Conservation (phyloP, 2,113 vertebrate species). For the Triplophysa siluroides region DNA sequence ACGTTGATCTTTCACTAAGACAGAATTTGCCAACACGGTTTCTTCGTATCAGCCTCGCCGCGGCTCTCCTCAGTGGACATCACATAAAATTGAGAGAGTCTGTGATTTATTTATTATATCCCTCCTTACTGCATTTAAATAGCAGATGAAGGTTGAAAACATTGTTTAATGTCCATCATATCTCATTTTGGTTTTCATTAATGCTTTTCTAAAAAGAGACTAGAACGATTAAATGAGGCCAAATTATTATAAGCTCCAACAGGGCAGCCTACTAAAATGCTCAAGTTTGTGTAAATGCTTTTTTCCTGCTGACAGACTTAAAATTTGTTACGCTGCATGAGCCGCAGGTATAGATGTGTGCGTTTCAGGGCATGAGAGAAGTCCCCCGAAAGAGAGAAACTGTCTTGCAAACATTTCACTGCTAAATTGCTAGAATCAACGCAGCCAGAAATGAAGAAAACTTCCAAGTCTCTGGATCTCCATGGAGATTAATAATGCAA, state of each 20-base stretch:
- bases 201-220: constrained; percentile 8
- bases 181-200: constrained; percentile 21
- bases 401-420: constrained; percentile 38
- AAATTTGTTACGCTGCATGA: background rate
- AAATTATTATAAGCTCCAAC: background rate
- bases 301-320: constrained; percentile 9
- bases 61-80: background rate
- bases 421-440: constrained; percentile 51
- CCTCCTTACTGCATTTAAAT: constrained; percentile 7
- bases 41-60: background rate
- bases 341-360: constrained; percentile 25
- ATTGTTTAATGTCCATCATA: constrained; percentile 41
- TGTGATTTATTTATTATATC: constrained; percentile 35
- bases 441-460: constrained; percentile 32
- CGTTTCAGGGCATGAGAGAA: background rate
- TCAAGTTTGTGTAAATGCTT: background rate
- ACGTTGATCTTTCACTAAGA: background rate
- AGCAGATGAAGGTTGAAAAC: constrained; percentile 13
- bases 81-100: background rate
- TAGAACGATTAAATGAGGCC: constrained; percentile 10
- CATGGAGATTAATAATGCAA: constrained; percentile 59
- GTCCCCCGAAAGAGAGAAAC: constrained; percentile 6
- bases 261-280: background rate
- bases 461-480: constrained; percentile 54
- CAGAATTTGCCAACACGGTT: background rate